phyloP scores from a whole-genome alignment of 2,113 vertebrate genomes.

The Mormoops blainvillei region DNA sequence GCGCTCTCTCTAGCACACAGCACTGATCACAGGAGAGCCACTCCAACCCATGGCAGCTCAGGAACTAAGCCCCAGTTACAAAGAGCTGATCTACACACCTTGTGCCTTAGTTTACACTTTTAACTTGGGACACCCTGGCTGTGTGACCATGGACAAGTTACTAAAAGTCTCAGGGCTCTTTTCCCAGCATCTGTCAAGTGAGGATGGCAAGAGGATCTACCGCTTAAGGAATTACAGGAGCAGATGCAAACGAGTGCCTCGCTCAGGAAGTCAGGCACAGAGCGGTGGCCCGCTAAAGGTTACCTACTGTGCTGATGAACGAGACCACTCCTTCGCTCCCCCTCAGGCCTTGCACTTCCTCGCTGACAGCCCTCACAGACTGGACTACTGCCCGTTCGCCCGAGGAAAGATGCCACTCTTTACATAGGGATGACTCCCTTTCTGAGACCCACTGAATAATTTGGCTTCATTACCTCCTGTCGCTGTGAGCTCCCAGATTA shows the following conservation, averaged over 20 bases:
- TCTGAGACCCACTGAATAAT: not conserved
- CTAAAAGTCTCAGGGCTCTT: not conserved
- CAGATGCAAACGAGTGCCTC: not conserved
- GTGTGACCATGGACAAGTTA: not conserved
- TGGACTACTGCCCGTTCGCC: not conserved
- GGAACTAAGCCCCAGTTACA: not conserved
- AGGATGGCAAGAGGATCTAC: not conserved
- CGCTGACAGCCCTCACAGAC: not conserved
- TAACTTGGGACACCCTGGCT: rapidly evolving
- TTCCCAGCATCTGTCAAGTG: not conserved
- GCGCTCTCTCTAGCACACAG: not conserved
- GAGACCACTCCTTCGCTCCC: not conserved
- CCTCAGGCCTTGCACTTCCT: not conserved
- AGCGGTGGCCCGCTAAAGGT: not conserved
- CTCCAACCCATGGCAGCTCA: not conserved
- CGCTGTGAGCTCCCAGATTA: not conserved
- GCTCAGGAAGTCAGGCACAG: too few relatives aligned
- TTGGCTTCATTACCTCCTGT: not conserved
- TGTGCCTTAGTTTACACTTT: not conserved
- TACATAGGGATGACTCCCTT: not conserved
- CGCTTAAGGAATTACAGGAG: not conserved
- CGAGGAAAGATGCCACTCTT: not conserved
- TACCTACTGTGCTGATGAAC: not conserved
- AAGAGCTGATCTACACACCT: not conserved
- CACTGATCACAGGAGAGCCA: not conserved